Conservation (phyloP, 2,888 invertebrate species). For the Choreutis nemorana region DNA sequence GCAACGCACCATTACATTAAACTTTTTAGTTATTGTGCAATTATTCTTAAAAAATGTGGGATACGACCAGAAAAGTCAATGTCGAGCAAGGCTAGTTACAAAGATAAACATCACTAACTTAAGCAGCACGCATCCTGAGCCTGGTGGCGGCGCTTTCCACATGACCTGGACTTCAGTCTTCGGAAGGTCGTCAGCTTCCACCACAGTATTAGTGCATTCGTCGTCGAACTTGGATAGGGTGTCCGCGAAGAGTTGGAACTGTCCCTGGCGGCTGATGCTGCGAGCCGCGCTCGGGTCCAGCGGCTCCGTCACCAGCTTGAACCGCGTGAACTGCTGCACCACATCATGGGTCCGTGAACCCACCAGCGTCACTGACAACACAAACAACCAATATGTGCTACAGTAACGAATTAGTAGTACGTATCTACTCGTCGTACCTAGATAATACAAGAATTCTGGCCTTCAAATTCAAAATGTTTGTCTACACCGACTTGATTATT, state of each 20-base stretch:
- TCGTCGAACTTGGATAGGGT: slow-evolving; percentile 76
- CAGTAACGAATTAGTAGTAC: no score
- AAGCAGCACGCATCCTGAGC: slow-evolving; percentile 86
- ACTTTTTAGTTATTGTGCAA: no score
- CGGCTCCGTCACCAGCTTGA: slow-evolving; percentile 79
- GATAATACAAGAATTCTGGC: no score
- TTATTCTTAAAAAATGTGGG: no score
- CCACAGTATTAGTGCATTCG: slow-evolving; percentile 84
- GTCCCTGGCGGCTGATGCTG: slow-evolving; percentile 36
- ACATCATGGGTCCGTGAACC: slow-evolving; percentile 72
- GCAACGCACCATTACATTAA: no score
- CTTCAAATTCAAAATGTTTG: no score
- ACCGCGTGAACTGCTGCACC: slow-evolving; percentile 80
- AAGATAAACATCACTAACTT: slow-evolving; percentile 61
- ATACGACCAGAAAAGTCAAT: no score
- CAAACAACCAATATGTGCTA: no score
- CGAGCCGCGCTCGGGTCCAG: slow-evolving; percentile 47
- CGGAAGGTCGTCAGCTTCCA: slow-evolving; percentile 78
- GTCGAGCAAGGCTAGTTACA: no score
- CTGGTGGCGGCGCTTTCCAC: slow-evolving; percentile 89
- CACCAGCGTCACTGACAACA: slow-evolving; percentile 67
- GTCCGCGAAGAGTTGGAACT: slow-evolving; percentile 64
- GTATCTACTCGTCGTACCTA: no score
- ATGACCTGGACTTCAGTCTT: slow-evolving; percentile 87
- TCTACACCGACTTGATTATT: no score